Evolutionary conservation across 2,888 invertebrate genomes (phyloP).

Genomic region (Tachina fera): DNA sequence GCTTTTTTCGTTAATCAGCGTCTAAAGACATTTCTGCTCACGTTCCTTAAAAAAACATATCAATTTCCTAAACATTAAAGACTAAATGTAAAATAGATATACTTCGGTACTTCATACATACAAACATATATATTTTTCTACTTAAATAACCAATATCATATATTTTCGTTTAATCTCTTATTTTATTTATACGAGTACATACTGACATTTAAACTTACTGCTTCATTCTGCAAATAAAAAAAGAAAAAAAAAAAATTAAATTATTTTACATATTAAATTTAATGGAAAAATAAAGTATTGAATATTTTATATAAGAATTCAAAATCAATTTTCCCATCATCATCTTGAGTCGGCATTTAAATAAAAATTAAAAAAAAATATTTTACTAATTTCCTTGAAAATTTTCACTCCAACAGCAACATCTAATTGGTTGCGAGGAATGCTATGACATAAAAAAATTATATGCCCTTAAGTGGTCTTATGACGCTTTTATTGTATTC

Average conservation of each 20-base stretch:
- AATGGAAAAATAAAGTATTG: not conserved
- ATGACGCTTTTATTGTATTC: conserved; percentile 31
- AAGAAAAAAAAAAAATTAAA: not conserved
- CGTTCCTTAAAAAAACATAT: too few relatives aligned
- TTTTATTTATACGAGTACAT: too few relatives aligned
- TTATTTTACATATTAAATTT: not conserved
- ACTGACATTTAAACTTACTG: conserved; percentile 15
- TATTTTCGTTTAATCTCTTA: not conserved
- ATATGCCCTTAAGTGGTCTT: conserved; percentile 19
- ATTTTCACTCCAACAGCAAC: not conserved
- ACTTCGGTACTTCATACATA: too few relatives aligned
- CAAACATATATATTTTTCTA: too few relatives aligned
- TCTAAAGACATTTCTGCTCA: too few relatives aligned
- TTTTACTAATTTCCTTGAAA: not conserved
- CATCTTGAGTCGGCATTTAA: not conserved
- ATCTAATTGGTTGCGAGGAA: not conserved
- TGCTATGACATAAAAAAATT: not conserved
- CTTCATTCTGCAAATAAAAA: conserved; percentile 43
- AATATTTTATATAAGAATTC: not conserved
- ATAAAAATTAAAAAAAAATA: not conserved
- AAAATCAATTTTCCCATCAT: not conserved
- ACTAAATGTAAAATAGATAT: too few relatives aligned
- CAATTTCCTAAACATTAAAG: too few relatives aligned
- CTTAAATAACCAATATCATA: not conserved
- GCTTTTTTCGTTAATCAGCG: too few relatives aligned